phyloP scores from a whole-genome alignment of 1,140 invertebrate genomes.

The Sycophila sp. region DNA sequence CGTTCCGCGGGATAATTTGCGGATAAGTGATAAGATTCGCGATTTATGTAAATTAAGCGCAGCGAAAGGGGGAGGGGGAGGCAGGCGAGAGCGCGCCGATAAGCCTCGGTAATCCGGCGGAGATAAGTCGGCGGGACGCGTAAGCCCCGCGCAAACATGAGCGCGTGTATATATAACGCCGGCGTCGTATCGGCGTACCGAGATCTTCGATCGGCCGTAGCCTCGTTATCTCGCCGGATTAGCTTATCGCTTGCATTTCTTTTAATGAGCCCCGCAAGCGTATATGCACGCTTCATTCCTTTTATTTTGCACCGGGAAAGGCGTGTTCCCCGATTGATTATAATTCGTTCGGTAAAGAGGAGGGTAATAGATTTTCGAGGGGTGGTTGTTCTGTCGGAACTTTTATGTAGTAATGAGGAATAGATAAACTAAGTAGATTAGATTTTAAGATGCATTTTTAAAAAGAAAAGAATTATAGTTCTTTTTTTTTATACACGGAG shows the following conservation, averaged over 20 bases:
- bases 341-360: too few species aligned
- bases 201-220: slow-evolving; percentile 31
- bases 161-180: too few species aligned
- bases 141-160: slow-evolving; percentile 19
- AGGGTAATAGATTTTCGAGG: too few species aligned
- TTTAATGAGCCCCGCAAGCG: slow-evolving; percentile 39
- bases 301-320: too few species aligned
- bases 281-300: too few species aligned
- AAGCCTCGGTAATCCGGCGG: slow-evolving; percentile 48
- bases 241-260: slow-evolving; percentile 42
- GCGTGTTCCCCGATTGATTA: too few species aligned
- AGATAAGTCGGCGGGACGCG: slow-evolving; percentile 42
- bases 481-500: too few species aligned
- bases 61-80: neutral
- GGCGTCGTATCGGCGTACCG: slow-evolving; percentile 9
- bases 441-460: too few species aligned
- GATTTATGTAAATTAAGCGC: slow-evolving; percentile 45
- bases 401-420: too few species aligned
- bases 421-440: too few species aligned
- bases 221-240: slow-evolving; percentile 43
- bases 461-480: too few species aligned
- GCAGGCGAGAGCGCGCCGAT: slow-evolving; percentile 29
- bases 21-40: slow-evolving; percentile 36
- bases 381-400: too few species aligned
- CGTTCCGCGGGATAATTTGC: slow-evolving; percentile 18